Evolutionary conservation across 2,797 vertebrate genomes (phyloP).

Genomic region (Enteromius viviparus): DNA sequence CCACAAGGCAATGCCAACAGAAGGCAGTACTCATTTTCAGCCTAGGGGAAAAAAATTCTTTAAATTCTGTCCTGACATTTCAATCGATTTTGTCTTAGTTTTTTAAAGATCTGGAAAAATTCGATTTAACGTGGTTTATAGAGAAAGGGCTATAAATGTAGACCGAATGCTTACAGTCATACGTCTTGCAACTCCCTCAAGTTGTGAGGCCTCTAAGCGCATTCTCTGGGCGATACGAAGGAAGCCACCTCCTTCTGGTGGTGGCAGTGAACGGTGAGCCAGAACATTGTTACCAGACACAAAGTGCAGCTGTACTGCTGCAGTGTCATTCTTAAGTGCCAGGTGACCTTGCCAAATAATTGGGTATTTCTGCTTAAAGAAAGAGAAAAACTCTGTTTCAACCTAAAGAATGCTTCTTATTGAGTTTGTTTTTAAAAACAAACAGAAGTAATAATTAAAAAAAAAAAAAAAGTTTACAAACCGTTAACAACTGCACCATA

Average conservation of each 20-base stretch:
- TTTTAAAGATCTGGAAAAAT: neutral
- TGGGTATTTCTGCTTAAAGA: conserved; percentile 89
- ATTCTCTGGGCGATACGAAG: conserved; percentile 97
- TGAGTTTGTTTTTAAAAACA: neutral
- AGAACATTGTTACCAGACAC: conserved; percentile 95
- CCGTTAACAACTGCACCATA: conserved; percentile 95
- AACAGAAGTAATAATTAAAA: neutral
- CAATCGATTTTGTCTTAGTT: neutral
- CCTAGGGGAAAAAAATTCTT: conserved; percentile 71
- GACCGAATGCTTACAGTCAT: conserved; percentile 88
- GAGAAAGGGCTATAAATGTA: neutral
- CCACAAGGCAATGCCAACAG: conserved; percentile 96
- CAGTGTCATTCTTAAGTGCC: conserved; percentile 97
- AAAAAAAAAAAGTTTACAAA: conserved; percentile 64
- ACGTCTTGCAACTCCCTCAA: conserved; percentile 93
- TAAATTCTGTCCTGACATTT: neutral
- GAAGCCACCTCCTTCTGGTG: conserved; percentile 90
- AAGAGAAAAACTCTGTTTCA: conserved; percentile 24
- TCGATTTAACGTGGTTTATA: neutral
- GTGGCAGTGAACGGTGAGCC: conserved; percentile 93
- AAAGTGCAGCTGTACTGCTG: conserved; percentile 97
- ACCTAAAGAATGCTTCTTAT: neutral
- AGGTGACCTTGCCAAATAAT: conserved; percentile 98
- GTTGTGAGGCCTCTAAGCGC: conserved; percentile 93
- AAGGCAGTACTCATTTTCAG: conserved; percentile 97